Evolutionary conservation across 2,888 invertebrate species (phyloP), one percentile per base, ranked within the genome.

Genomic region (Brachypalpus laphriformis): DNA sequence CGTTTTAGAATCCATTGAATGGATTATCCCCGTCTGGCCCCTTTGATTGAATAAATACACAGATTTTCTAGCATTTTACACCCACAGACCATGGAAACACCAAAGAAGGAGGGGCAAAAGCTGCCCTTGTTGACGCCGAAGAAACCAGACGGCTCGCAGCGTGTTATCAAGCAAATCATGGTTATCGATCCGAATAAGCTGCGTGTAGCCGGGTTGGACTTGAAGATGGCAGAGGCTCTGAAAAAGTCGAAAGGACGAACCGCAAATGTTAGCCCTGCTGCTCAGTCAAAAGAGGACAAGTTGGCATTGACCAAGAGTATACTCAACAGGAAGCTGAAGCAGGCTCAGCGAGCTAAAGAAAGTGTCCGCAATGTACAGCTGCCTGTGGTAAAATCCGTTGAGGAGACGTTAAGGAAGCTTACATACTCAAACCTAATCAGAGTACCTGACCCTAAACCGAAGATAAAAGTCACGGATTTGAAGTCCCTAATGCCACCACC

Each of bases 141-240:
- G 54, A 61, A 25, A n/a, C 54, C 49, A 31, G 65, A 65, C n/a
- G 71, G 75, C 8, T 56, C 87, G 37, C 89, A 88, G 65, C 89
- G 90, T 31, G 87, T 91, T 47, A 90, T 92, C 31, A 89, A 89
- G 20, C 89, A 88, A 87, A 88, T 91, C 25, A 87, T 87, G 61
- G 89, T 89, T 9, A 87, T 91, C 45, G 91, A 92, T 88, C 88
- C 89, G 2, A 89, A 88, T 2, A 92, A 91, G 83, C 87, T 92
- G 1, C 89, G 90, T 63, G 83, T 89, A 31, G 87, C 89, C 2
- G 91, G 92, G 6, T 76, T 92, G 22, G 90, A 90, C 78, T 83
- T 89, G 1, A 89, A 89, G 77, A 88, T 92, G 37, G 90, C 90
- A 9, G 90, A 90, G 68, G 91, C 89, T 2, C 77, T 91, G 0